These are phyloP conservation scores for Amphipyra berbera DNA, from an alignment of 2,888 invertebrate species.

Conservation along the genomic window DNA sequence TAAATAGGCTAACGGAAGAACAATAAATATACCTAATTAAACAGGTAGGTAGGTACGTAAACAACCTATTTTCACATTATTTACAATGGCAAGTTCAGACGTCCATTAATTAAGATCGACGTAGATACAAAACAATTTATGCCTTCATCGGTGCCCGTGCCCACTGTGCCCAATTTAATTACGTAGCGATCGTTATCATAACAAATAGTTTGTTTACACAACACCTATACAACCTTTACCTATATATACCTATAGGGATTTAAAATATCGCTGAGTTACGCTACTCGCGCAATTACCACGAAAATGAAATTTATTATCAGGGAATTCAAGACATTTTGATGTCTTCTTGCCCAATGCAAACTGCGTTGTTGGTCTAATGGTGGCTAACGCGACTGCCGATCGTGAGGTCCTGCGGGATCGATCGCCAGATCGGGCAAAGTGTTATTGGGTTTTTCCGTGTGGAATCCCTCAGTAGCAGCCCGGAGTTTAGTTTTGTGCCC, in stretches of 20 bases:
- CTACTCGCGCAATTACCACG: neutral
- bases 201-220: conserved; percentile 60
- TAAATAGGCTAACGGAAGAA: no score
- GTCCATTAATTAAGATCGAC: conserved; percentile 62
- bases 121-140: conserved; percentile 62
- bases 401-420: no score
- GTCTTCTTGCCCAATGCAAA: no score
- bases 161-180: conserved; percentile 61
- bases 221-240: conserved; percentile 34
- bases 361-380: no score
- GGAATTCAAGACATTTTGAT: no score
- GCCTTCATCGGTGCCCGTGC: conserved; percentile 57
- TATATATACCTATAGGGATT: conserved; percentile 8
- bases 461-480: no score
- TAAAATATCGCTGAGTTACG: neutral
- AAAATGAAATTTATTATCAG: no score
- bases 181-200: conserved; percentile 57
- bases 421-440: no score
- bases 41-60: neutral
- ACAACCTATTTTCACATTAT: conserved; percentile 40
- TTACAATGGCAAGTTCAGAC: conserved; percentile 45
- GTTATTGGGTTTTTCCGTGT: no score
- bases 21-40: no score
- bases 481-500: no score
- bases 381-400: no score